Evolutionary conservation across 1,140 invertebrate species (phyloP), one percentile per base, ranked within the genome.

Genomic region (Cydia fagiglandana): DNA sequence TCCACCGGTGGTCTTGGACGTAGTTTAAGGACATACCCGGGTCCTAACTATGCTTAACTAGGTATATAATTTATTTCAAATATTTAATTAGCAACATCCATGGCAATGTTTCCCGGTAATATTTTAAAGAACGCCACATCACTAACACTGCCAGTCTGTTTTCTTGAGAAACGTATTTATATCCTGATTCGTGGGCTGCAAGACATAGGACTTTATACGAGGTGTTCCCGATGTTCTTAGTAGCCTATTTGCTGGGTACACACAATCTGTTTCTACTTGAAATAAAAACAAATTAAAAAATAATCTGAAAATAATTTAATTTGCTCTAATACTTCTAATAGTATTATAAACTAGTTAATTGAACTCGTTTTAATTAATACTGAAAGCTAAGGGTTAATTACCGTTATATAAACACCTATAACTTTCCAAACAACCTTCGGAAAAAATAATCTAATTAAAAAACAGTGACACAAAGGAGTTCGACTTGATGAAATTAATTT

Each of bases 401-500:
- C 56, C 2, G 56, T 24, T 61, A 24, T 9, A 61, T 61, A 61
- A 61, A 61, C 13, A 56, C 12, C n/a, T 53, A 56, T 13, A 50
- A 15, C 4, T 50, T 10, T 61, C 20, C 17, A 53, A 53, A 53
- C 6, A 61, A 24, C 56, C 17, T 12, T 24, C 53, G 15, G 53
- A 20, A 61, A 61, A 61, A 24, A 10, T 1, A 20, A 61, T 61
- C 56, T 61, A 80, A 82, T 77, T 80, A 81, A 80, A 81, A 79
- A 82, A 50, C 50, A 79, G 79, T 81, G 78, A 84, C 79, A 82
- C 80, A 81, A 80, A 78, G 20, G 81, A 73, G 78, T 79, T 80
- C 73, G 76, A 82, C 80, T 85, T 80, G 75, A 77, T 76, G 73
- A 81, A 83, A 88, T 85, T 86, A 84, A 88, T 85, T 86, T 80